phyloP scores from a whole-genome alignment of 2,797 vertebrate genomes.

The Labeo calbasu region DNA sequence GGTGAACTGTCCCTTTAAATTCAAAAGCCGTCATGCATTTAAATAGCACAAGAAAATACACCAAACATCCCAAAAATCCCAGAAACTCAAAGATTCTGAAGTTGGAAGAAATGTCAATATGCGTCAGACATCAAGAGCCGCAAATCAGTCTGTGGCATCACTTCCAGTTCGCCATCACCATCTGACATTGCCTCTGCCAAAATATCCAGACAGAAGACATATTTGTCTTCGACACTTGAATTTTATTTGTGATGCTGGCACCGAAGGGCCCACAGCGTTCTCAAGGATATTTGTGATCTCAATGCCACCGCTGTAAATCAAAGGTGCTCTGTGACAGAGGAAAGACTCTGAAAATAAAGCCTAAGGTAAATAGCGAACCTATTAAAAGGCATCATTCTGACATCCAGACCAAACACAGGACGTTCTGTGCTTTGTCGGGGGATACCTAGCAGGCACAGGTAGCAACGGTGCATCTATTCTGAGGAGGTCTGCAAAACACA shows the following conservation, averaged over 20 bases:
- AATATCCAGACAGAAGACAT: conserved; percentile 31
- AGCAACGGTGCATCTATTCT: conserved; percentile 26
- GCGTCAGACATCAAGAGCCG: background rate
- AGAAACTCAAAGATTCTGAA: background rate
- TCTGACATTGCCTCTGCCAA: conserved; percentile 21
- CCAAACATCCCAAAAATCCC: background rate
- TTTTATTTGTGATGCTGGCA: conserved; percentile 19
- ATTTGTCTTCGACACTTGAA: conserved; percentile 1
- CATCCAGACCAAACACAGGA: conserved; percentile 34
- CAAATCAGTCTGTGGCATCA: conserved; percentile 1
- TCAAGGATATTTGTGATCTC: conserved; percentile 21
- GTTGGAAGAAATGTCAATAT: background rate
- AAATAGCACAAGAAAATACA: background rate
- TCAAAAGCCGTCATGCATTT: background rate
- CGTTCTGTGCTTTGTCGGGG: conserved; percentile 18
- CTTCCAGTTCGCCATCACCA: background rate
- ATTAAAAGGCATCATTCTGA: conserved; percentile 38
- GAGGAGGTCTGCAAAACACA: conserved; percentile 8
- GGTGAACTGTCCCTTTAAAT: background rate
- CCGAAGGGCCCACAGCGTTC: background rate
- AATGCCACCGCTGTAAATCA: background rate
- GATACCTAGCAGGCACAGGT: conserved; percentile 30
- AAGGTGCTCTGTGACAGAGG: conserved; percentile 20
- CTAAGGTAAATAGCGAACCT: conserved; percentile 42
- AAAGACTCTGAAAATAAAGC: conserved; percentile 33